These are phyloP conservation scores for Casuarius casuarius DNA, from an alignment of 2,113 vertebrate genomes.

Conservation along the genomic window DNA sequence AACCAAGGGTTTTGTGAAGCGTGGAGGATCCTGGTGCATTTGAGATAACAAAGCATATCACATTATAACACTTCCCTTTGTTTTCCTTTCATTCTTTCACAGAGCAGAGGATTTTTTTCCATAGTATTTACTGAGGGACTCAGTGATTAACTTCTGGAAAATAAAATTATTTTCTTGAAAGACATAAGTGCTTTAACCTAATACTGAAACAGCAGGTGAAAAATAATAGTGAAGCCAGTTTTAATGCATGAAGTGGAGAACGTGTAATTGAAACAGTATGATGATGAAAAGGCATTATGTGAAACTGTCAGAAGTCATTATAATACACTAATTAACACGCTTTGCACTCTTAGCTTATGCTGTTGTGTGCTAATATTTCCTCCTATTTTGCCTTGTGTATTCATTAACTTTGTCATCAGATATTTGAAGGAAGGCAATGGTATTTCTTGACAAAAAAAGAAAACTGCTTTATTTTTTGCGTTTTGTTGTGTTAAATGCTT, in stretches of 20 bases:
- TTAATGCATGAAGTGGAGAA: conserved; percentile 66
- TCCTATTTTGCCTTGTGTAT: conserved; percentile 48
- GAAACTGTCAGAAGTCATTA: conserved; percentile 72
- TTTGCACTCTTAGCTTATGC: conserved; percentile 40
- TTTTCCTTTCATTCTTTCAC: background rate
- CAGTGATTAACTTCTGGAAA: conserved; percentile 51
- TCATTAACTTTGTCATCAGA: conserved; percentile 49
- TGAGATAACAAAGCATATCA: background rate
- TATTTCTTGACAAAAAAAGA: background rate
- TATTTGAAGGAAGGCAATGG: conserved; percentile 1
- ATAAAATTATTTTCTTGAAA: conserved; percentile 50
- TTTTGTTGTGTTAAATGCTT: background rate
- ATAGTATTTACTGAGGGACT: conserved; percentile 29
- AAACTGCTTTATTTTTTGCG: rapidly evolving
- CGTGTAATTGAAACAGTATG: conserved; percentile 73
- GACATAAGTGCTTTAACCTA: conserved; percentile 47
- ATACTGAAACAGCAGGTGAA: conserved; percentile 67
- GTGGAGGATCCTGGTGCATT: background rate
- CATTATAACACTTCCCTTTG: background rate
- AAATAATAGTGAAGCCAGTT: conserved; percentile 58
- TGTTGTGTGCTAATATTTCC: conserved; percentile 61
- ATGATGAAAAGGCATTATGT: conserved; percentile 72
- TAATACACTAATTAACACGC: conserved; percentile 69
- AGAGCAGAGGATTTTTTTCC: conserved; percentile 26
- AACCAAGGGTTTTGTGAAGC: conserved; percentile 44